phyloP scores from a whole-genome alignment of 2,797 vertebrate species.

The Micromesistius poutassou region DNA sequence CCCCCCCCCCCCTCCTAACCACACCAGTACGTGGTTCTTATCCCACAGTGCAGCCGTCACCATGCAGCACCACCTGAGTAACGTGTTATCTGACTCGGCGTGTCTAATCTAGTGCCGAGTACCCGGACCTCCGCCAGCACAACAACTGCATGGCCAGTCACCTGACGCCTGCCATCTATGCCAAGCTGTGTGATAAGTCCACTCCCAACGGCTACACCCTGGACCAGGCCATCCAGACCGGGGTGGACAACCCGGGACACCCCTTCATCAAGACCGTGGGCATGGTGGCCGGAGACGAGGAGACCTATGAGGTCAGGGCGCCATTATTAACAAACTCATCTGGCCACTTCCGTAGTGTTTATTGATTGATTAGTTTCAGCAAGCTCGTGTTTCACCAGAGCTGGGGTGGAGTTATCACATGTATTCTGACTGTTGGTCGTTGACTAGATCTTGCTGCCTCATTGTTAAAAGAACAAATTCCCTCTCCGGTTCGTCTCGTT shows the following conservation, averaged over 20 bases:
- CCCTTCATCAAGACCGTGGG: conserved; percentile 91
- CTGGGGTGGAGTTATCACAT: background rate
- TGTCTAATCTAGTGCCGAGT: conserved; percentile 82
- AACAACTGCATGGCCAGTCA: conserved; percentile 98
- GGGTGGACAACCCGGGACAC: conserved; percentile 95
- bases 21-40: background rate
- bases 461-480: background rate
- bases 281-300: conserved; percentile 90
- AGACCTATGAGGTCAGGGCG: conserved; percentile 88
- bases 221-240: conserved; percentile 95
- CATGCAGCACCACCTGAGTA: background rate
- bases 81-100: conserved; percentile 36
- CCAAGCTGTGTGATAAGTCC: conserved; percentile 84
- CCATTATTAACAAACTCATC: background rate
- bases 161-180: conserved; percentile 89
- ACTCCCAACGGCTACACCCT: conserved; percentile 90
- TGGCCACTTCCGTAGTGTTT: background rate
- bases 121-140: conserved; percentile 94
- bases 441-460: background rate
- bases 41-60: background rate
- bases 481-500: background rate
- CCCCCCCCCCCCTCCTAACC: too few species aligned
- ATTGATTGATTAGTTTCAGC: background rate
- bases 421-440: background rate
- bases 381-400: background rate